Evolutionary conservation across 2,797 vertebrate species (phyloP).

Genomic region (Siniperca obscura): DNA sequence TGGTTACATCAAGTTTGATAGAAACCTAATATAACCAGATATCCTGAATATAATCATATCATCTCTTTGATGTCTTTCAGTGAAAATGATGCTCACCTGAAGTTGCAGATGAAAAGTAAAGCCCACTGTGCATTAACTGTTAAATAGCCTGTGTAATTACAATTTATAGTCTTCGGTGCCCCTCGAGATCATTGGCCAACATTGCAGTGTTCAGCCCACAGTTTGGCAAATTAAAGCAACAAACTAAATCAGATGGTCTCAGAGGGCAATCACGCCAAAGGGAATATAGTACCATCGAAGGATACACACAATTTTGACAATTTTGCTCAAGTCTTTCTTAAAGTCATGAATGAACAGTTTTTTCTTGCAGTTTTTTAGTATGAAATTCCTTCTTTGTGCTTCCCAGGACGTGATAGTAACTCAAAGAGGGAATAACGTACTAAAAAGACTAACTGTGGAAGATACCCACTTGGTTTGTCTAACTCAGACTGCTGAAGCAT

Average conservation of each 20-base stretch:
- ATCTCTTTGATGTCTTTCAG: neutral
- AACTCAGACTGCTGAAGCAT: neutral
- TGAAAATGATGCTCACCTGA: conserved; percentile 68
- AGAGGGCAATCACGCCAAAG: conserved; percentile 32
- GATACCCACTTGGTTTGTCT: neutral
- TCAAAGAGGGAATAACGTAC: neutral
- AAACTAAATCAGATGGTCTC: conserved; percentile 60
- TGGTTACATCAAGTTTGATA: neutral
- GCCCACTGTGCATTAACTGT: conserved; percentile 28
- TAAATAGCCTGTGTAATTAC: conserved; percentile 47
- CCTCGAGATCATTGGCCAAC: conserved; percentile 56
- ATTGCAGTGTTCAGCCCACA: conserved; percentile 48
- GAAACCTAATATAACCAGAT: neutral
- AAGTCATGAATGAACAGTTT: neutral
- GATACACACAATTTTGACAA: neutral
- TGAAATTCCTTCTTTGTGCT: neutral
- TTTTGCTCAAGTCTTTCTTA: neutral
- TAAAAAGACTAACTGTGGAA: neutral
- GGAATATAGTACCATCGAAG: conserved; percentile 11
- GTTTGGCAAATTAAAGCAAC: conserved; percentile 61
- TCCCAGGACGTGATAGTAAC: neutral
- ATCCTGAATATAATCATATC: neutral
- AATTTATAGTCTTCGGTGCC: conserved; percentile 77
- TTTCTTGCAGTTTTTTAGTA: neutral
- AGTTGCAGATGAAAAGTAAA: conserved; percentile 26